Evolutionary conservation across 1,140 invertebrate genomes (phyloP).

Genomic region (Cotesia chilonis): DNA sequence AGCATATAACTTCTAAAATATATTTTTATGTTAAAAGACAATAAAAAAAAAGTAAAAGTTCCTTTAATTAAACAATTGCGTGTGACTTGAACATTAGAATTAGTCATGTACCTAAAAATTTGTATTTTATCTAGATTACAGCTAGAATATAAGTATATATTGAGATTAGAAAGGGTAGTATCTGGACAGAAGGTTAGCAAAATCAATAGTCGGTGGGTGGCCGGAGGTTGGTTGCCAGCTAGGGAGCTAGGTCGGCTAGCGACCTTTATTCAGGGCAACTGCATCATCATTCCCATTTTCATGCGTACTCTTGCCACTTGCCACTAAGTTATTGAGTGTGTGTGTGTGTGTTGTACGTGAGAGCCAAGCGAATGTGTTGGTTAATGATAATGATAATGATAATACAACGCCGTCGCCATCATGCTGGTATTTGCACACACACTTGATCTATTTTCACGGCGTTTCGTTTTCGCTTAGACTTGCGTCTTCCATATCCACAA

Average conservation of each 20-base stretch:
- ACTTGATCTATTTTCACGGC: slow-evolving; percentile 37
- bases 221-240: slow-evolving; percentile 32
- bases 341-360: no score
- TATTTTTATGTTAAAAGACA: no score
- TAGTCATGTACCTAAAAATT: no score
- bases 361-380: no score
- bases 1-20: no score
- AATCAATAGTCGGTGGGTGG: slow-evolving; percentile 56
- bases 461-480: slow-evolving; percentile 22
- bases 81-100: no score
- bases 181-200: slow-evolving; percentile 56
- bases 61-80: no score
- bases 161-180: slow-evolving; percentile 36
- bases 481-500: not conserved
- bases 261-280: slow-evolving; percentile 60
- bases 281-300: slow-evolving; percentile 56
- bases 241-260: slow-evolving; percentile 58
- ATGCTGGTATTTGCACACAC: slow-evolving; percentile 11
- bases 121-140: no score
- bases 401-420: no score
- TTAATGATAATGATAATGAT: no score
- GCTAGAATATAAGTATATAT: not conserved
- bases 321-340: not conserved
- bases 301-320: slow-evolving; percentile 33
- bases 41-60: no score